Evolutionary conservation across 2,113 vertebrate genomes (phyloP).

Genomic region (Oxyruncus cristatus): DNA sequence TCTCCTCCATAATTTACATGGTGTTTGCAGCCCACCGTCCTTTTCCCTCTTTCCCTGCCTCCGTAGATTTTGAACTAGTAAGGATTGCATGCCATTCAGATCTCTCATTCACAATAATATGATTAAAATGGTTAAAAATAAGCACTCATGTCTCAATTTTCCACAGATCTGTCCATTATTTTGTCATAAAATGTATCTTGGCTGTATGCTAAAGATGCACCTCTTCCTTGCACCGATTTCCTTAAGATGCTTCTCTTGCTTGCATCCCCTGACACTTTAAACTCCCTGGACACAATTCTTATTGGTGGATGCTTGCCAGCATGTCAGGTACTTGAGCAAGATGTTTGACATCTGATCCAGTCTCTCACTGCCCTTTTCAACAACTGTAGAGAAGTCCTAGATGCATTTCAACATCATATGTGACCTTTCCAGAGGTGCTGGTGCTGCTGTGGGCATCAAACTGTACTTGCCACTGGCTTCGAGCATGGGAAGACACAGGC

Average conservation of each 20-base stretch:
- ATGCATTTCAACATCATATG: background rate
- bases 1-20: background rate
- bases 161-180: background rate
- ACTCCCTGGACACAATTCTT: background rate
- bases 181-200: background rate
- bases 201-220: background rate
- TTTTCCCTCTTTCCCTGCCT: background rate
- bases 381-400: background rate
- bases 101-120: background rate
- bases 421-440: background rate
- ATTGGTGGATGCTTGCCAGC: background rate
- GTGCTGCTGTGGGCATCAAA: background rate
- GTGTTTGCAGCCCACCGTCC: background rate
- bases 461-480: background rate
- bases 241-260: background rate
- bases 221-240: background rate
- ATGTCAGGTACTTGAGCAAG: background rate
- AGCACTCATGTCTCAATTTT: background rate
- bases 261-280: background rate
- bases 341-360: too few species aligned
- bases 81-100: background rate
- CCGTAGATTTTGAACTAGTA: background rate
- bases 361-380: background rate
- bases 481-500: background rate
- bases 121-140: background rate